phyloP scores from a whole-genome alignment of 2,113 vertebrate genomes.

The Cynopterus brachyotis region DNA sequence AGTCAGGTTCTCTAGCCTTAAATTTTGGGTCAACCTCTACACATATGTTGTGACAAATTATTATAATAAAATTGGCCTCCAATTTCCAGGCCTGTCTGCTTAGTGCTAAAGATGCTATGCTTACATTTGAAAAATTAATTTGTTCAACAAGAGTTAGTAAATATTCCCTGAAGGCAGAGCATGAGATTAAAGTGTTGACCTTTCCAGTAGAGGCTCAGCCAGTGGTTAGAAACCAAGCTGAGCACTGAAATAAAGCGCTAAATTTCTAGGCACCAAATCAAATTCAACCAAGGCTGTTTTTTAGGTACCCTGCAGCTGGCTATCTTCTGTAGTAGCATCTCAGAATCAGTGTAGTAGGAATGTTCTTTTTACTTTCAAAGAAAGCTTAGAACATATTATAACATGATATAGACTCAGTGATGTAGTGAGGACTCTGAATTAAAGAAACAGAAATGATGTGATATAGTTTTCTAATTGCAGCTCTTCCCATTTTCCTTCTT shows the following conservation, averaged over 20 bases:
- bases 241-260: neutral
- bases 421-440: neutral
- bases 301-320: too few relatives aligned
- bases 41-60: neutral
- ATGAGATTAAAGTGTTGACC: neutral
- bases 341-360: neutral
- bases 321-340: neutral
- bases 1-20: neutral
- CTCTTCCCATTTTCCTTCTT: neutral
- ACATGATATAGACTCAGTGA: neutral
- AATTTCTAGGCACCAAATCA: neutral
- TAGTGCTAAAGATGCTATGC: neutral
- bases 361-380: neutral
- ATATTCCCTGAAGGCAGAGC: neutral
- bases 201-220: neutral
- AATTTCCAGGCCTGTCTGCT: neutral
- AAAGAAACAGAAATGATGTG: neutral
- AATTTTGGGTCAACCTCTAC: neutral
- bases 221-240: neutral
- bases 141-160: neutral
- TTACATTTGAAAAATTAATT: neutral
- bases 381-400: neutral
- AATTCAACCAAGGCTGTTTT: neutral
- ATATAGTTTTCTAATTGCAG: neutral
- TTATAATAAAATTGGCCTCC: neutral